Conservation (phyloP, 2,797 vertebrate genomes). For the Girardinus metallicus region DNA sequence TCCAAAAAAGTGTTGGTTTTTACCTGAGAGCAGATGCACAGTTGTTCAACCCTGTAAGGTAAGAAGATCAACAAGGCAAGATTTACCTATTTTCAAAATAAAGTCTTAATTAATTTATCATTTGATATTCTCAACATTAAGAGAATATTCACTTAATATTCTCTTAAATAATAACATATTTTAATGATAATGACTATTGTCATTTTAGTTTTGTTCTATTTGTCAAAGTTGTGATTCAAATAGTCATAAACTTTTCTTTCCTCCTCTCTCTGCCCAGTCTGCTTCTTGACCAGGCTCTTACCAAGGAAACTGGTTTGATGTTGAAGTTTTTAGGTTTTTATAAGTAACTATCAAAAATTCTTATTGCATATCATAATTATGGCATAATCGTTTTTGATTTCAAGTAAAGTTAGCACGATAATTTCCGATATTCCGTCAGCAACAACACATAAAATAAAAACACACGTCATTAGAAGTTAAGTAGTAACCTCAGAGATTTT, state of each 20-base stretch:
- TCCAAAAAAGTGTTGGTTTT: neutral
- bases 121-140: no score
- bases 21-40: neutral
- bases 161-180: no score
- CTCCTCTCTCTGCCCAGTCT: neutral
- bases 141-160: no score
- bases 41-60: neutral
- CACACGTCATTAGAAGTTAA: neutral
- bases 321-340: neutral
- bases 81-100: no score
- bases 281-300: neutral
- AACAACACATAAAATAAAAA: neutral
- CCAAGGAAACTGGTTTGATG: neutral
- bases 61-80: neutral
- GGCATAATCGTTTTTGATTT: neutral
- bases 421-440: neutral
- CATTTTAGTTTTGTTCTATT: neutral
- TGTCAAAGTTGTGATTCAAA: neutral
- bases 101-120: neutral
- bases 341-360: neutral
- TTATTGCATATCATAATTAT: neutral
- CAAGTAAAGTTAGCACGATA: no score
- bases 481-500: neutral
- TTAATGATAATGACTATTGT: neutral
- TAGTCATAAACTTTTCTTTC: neutral